Percentiles rank a stretch among this genome's conserved stretches.
Conservation (phyloP, 2,797 vertebrate genomes). For the Gallinago solitaria region DNA sequence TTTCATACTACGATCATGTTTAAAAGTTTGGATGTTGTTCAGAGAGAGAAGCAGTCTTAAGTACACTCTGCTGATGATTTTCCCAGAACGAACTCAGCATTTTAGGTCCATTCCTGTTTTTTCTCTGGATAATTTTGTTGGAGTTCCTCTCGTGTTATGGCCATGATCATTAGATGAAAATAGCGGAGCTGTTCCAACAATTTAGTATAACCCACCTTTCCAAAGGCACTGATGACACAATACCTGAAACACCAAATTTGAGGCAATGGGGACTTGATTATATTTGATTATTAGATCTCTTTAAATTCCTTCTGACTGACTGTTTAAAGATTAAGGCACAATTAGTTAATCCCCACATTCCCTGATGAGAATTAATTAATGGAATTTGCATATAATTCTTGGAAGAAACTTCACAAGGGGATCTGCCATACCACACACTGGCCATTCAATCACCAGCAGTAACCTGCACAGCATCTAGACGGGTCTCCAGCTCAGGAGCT, state of each 20-base stretch:
- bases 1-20: neutral
- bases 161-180: neutral
- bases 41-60: neutral
- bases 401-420: neutral
- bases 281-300: neutral
- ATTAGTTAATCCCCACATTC: neutral
- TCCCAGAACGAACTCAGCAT: neutral
- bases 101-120: neutral
- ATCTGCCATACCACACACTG: neutral
- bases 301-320: neutral
- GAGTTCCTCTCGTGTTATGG: neutral
- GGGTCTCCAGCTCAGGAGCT: neutral
- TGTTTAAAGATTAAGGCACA: neutral
- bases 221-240: neutral
- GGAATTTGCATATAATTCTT: neutral
- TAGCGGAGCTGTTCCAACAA: neutral
- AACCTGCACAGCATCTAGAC: neutral
- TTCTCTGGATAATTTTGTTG: neutral
- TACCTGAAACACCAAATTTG: neutral
- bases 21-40: neutral
- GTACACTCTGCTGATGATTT: neutral
- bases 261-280: neutral
- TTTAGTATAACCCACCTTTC: neutral
- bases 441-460: neutral
- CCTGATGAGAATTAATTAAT: neutral